A percentile compares a stretch with the other conserved stretches of the same genome.
Conservation (phyloP, 2,113 vertebrate species). For the Corydoras sp. region DNA sequence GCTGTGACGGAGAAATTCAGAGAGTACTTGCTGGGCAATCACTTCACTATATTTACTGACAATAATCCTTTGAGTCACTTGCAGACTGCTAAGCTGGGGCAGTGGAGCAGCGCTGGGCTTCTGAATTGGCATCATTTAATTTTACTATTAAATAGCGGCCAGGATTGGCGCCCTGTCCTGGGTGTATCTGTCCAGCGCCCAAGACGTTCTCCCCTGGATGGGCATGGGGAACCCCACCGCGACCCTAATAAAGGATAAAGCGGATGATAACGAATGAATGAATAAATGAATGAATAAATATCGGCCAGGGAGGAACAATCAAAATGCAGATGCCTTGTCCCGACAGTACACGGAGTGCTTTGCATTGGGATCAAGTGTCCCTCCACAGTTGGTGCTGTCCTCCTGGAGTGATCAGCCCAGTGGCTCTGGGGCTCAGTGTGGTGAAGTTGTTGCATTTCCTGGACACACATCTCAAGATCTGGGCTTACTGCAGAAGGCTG, state of each 20-base stretch:
- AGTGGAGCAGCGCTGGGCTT: not conserved
- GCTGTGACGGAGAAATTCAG: no score
- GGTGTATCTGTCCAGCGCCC: no score
- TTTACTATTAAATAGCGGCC: not conserved
- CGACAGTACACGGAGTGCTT: not conserved
- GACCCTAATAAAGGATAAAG: no score
- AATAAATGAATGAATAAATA: not conserved
- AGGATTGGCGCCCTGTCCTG: not conserved
- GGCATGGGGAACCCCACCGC: no score
- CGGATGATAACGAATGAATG: no score
- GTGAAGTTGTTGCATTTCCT: not conserved
- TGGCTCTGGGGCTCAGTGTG: not conserved
- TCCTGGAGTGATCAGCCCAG: not conserved
- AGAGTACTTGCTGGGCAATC: no score
- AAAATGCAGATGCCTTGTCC: not conserved
- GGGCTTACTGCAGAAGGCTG: not conserved
- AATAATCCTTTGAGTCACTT: no score
- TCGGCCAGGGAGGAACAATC: not conserved
- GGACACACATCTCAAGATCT: not conserved
- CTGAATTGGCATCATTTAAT: not conserved
- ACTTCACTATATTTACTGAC: no score
- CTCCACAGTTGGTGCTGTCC: not conserved
- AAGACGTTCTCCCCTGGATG: no score
- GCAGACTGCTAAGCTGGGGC: no score
- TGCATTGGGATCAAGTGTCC: not conserved